Evolutionary conservation across 1,140 invertebrate genomes (phyloP).

Genomic region (Trachymyrmex septentrionalis): DNA sequence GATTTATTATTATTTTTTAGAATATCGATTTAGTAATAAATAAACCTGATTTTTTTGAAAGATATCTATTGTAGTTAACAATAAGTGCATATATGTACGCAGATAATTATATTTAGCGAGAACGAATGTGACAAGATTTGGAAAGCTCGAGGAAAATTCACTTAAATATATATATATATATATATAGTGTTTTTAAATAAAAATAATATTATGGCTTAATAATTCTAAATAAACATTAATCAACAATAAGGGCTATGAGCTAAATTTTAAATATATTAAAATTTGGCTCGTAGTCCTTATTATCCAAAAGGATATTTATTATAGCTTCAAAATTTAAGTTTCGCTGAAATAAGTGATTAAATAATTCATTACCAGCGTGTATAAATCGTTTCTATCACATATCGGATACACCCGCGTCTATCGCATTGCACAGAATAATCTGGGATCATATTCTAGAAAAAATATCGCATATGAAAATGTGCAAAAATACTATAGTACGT

Average conservation of each 20-base stretch:
- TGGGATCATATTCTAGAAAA: background rate
- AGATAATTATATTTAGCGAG: background rate
- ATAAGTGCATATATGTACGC: background rate
- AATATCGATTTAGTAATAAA: background rate
- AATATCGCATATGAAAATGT: no score
- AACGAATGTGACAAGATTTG: background rate
- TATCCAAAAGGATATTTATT: background rate
- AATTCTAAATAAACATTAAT: no score
- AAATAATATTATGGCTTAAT: no score
- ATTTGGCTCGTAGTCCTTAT: no score
- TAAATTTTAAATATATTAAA: no score
- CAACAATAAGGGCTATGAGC: no score
- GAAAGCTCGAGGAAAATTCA: background rate
- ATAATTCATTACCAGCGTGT: background rate
- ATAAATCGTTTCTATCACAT: background rate
- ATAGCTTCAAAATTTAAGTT: slow-evolving; percentile 1
- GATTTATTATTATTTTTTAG: no score
- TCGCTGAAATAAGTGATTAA: background rate
- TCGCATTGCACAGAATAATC: slow-evolving; percentile 13
- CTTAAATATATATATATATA: slow-evolving; percentile 1
- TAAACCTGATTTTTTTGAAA: background rate
- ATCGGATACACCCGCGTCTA: slow-evolving; percentile 7
- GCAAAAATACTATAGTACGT: no score
- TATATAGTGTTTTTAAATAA: background rate
- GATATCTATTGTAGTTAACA: background rate